Evolutionary conservation across 2,888 invertebrate genomes (phyloP).

Genomic region (Carterocephalus palaemon): DNA sequence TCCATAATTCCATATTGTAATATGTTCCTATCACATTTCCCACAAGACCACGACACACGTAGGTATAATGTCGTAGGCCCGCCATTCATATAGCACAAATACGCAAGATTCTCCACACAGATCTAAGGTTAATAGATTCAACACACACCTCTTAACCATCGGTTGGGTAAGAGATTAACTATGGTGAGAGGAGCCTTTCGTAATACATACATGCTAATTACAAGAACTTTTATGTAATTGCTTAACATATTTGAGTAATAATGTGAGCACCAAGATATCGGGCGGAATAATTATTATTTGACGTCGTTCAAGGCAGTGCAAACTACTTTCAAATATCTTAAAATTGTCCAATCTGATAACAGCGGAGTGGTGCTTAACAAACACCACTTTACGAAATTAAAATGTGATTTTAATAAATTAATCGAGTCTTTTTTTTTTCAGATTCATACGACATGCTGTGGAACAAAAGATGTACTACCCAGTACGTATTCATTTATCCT

Average conservation of each 20-base stretch:
- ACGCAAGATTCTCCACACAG: slow-evolving; percentile 15
- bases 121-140: slow-evolving; percentile 17
- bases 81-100: slow-evolving; percentile 16
- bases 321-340: no score
- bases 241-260: slow-evolving; percentile 14
- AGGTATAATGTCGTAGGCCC: slow-evolving; percentile 21
- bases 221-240: slow-evolving; percentile 17
- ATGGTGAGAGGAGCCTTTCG: slow-evolving; percentile 9
- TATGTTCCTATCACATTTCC: slow-evolving; percentile 62
- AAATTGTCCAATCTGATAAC: no score
- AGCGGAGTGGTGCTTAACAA: no score
- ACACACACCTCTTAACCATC: slow-evolving; percentile 7
- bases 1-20: slow-evolving; percentile 49
- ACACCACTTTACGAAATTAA: no score
- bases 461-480: no score
- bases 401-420: no score
- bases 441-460: no score
- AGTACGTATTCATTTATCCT: no score
- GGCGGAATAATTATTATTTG: no score
- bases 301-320: no score
- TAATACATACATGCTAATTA: slow-evolving; percentile 17
- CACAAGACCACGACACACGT: slow-evolving; percentile 48
- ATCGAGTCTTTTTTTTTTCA: no score
- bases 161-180: slow-evolving; percentile 13
- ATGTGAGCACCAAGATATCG: no score